Evolutionary conservation across 2,113 vertebrate genomes (phyloP), one percentile per base, ranked within the genome.

Genomic region (Cryptomyrus ogoouensis): DNA sequence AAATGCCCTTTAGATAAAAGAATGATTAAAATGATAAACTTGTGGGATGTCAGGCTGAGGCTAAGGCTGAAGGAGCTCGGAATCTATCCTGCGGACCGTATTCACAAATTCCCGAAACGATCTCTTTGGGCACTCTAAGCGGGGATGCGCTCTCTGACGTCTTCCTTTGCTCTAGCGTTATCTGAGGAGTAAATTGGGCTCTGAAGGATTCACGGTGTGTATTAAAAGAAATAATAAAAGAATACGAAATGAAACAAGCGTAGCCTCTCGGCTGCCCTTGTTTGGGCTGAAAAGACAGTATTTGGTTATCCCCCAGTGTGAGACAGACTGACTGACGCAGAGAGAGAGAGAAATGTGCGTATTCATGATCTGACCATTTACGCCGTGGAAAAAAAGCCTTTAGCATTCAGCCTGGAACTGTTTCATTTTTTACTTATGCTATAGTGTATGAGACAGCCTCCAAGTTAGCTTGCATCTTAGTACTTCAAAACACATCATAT

Each of bases 181-280:
- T 44, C 85, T 56, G 83, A 7, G 1, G 53, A 83, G 84, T 86
- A 86, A 70, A 86, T 62, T 86, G 31, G 39, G 74, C 74, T 89
- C 49, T 19, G 0, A 83, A 83, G 88, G 74, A 53, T 53, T 49
- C 5, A 70, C n/a, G 27, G 27, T 52, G 66, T 50, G 8, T 50
- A 31, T 24, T 24, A 84, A 84, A 70, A 66, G 24, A 1, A 27
- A 66, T 24, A 42, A 21, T 21, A 12, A 42, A 42, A 9, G 17
- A 53, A 53, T 6, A 35, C 2, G 12, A 44, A 89, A 27, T 27
- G 8, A 24, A 83, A 42, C n/a, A 53, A 77, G 27, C 21, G 88
- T 39, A 53, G 88, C 47, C 70, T 53, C 88, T 83, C 70, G 24
- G 8, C 21, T 31, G 88, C n/a, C 47, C 88, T 89, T 83, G 47